These are phyloP conservation scores for Rhamnusium bicolor DNA, from an alignment of 2,888 invertebrate genomes.

Conservation along the genomic window DNA sequence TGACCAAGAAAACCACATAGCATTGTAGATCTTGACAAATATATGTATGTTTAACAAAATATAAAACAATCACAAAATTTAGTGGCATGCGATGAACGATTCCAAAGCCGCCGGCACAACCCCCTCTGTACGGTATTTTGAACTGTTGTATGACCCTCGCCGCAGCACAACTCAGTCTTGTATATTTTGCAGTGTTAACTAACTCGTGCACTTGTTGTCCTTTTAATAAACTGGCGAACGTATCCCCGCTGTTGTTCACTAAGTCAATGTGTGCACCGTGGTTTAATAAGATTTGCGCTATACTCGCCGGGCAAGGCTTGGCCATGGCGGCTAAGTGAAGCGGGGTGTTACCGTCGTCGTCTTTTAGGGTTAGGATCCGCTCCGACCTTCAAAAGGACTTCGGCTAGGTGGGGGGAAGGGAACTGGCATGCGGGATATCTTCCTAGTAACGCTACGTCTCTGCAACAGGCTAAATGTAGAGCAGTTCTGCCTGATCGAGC, in stretches of 20 bases:
- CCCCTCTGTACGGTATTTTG: constrained; percentile 78
- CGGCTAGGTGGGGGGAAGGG: constrained; percentile 80
- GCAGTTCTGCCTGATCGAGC: constrained; percentile 80
- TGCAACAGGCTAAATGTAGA: constrained; percentile 88
- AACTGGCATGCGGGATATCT: constrained; percentile 81
- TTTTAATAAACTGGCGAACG: constrained; percentile 81
- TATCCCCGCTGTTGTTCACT: constrained; percentile 83
- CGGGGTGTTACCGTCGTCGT: constrained; percentile 90
- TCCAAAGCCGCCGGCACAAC: constrained; percentile 84
- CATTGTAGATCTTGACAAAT: constrained; percentile 47
- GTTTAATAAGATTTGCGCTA: constrained; percentile 82
- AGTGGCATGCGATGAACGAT: constrained; percentile 78
- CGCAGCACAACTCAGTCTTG: constrained; percentile 88
- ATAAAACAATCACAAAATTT: constrained; percentile 46
- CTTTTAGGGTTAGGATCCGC: constrained; percentile 85
- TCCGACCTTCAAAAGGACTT: constrained; percentile 85
- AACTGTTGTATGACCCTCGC: constrained; percentile 85
- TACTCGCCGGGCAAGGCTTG: constrained; percentile 79
- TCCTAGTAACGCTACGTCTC: constrained; percentile 81
- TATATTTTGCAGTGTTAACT: constrained; percentile 84
- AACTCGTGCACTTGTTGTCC: constrained; percentile 78
- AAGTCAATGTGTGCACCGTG: constrained; percentile 91
- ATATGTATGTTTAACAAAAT: constrained; percentile 42
- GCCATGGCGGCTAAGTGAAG: constrained; percentile 88
- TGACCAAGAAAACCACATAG: constrained; percentile 3